Evolutionary conservation across 2,888 invertebrate genomes (phyloP).

Genomic region (Oxytorus armatus): DNA sequence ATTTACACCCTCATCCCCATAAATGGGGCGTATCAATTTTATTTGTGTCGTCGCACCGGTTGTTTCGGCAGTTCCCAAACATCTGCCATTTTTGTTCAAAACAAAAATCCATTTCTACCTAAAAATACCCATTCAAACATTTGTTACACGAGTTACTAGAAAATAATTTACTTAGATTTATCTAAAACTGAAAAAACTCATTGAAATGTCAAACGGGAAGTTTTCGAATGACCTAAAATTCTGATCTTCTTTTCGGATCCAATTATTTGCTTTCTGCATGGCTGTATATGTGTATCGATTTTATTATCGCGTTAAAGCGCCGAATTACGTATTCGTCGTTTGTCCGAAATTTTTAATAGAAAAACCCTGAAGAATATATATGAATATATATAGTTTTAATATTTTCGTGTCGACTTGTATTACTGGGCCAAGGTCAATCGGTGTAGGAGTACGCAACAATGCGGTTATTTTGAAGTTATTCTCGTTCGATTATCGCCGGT

Average conservation of each 20-base stretch:
- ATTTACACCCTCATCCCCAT: too few relatives aligned
- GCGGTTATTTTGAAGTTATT: slow-evolving; percentile 73
- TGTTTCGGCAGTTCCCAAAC: too few relatives aligned
- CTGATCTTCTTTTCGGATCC: background rate
- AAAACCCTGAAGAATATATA: slow-evolving; percentile 3
- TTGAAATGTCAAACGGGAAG: too few relatives aligned
- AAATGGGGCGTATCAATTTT: too few relatives aligned
- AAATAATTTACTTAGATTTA: too few relatives aligned
- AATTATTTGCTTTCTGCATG: background rate
- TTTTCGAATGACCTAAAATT: too few relatives aligned
- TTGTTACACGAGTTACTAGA: too few relatives aligned
- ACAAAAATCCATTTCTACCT: too few relatives aligned
- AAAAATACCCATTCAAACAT: too few relatives aligned
- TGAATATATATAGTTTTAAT: background rate
- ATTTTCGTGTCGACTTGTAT: background rate
- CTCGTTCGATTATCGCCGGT: slow-evolving; percentile 44
- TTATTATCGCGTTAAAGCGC: background rate
- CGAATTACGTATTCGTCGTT: background rate
- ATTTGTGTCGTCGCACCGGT: too few relatives aligned
- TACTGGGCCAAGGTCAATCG: slow-evolving; percentile 73
- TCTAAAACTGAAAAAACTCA: too few relatives aligned
- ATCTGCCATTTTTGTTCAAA: too few relatives aligned
- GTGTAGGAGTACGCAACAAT: slow-evolving; percentile 66
- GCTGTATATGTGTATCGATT: background rate
- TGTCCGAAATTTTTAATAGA: background rate